Base-by-base conservation (phyloP, 1,140 invertebrate genomes). In the Cheumatopsyche charites region DNA sequence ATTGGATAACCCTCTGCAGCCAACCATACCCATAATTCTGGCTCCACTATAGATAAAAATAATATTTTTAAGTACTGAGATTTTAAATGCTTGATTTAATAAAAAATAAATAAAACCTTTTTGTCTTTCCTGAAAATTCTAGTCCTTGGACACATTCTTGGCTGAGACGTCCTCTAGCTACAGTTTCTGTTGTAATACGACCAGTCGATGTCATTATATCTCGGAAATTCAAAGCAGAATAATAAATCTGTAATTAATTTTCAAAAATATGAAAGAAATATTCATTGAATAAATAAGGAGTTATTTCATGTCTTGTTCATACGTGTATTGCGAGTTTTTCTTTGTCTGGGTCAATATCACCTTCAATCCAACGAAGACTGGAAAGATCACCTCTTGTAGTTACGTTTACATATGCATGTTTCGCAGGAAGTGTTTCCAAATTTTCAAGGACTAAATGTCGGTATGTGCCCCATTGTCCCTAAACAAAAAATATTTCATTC, bases 281-380 rank as follows among this genome's bases (percentile, higher is more conserved):
- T n/a, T n/a, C n/a, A n/a, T n/a, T n/a, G n/a, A n/a, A n/a, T n/a
- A n/a, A n/a, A n/a, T n/a, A n/a, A n/a, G n/a, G n/a, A n/a, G n/a
- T n/a, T n/a, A n/a, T n/a, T n/a, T n/a, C n/a, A n/a, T n/a, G n/a
- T n/a, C n/a, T n/a, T n/a, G n/a, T n/a, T n/a, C n/a, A n/a, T 79
- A 88, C 84, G 58, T 85, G 82, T 0, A 87, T 73, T 0, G 88
- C 65, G 76, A 85, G 66, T 43, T 79, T 80, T 43, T 86, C 75
- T 26, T 81, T 76, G 75, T 78, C 69, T 45, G 79, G 67, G 72
- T 74, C 70, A 62, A 87, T 63, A 67, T 86, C 84, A 66, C 88
- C 90, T 80, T 92, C 83, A 0, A 96, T 82, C 96, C 96, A 98
- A 12, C 82, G 87, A 0, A 98, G 79, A 41, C 92, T 92, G 0